phyloP scores from a whole-genome alignment of 2,888 invertebrate species.

The Noctua pronuba region DNA sequence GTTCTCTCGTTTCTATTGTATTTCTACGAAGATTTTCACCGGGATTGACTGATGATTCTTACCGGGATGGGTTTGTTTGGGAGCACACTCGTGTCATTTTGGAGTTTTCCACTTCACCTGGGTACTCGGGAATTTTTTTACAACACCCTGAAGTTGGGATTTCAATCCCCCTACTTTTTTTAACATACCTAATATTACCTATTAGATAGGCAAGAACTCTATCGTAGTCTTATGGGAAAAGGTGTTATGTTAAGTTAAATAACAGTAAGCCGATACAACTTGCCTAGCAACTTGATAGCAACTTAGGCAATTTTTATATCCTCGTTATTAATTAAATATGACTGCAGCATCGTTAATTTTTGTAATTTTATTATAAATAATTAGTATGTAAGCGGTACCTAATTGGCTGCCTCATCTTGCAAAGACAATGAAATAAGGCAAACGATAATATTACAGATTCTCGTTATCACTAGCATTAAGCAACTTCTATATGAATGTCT shows the following conservation, averaged over 20 bases:
- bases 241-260: not conserved
- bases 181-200: not conserved
- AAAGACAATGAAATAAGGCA: conserved; percentile 6
- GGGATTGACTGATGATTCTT: no score
- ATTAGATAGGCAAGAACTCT: not conserved
- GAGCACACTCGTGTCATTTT: not conserved
- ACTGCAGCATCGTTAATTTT: not conserved
- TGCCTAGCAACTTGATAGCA: no score
- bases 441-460: not conserved
- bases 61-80: no score
- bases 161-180: not conserved
- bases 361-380: not conserved
- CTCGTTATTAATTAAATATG: not conserved
- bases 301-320: no score
- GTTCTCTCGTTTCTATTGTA: not conserved
- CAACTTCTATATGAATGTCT: not conserved
- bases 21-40: not conserved
- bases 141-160: not conserved
- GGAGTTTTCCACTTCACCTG: not conserved
- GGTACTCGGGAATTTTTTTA: no score
- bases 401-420: not conserved
- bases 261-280: not conserved
- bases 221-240: not conserved
- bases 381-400: not conserved
- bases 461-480: not conserved